These are phyloP conservation scores for Agrenia bidenticulata DNA, from an alignment of 2,888 invertebrate species.

Conservation along the genomic window DNA sequence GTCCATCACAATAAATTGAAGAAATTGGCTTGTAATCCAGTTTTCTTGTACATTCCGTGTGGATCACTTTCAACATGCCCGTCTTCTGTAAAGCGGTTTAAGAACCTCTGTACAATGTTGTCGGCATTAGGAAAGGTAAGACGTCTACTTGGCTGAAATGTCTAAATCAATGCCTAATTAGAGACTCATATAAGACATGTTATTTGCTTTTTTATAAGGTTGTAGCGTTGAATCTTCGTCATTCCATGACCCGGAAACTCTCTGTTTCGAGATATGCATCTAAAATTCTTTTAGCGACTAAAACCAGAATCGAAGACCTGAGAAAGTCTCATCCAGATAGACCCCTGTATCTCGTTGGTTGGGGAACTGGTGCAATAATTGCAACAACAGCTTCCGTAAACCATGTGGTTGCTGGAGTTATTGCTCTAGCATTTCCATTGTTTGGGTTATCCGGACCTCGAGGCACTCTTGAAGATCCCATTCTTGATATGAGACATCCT, in stretches of 20 bases:
- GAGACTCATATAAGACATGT: background rate
- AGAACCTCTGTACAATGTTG: constrained; percentile 37
- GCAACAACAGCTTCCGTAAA: constrained; percentile 62
- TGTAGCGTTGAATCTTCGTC: background rate
- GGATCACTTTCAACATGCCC: constrained; percentile 55
- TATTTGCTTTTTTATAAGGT: constrained; percentile 9
- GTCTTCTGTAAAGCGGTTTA: constrained; percentile 29
- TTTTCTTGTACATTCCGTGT: constrained; percentile 67
- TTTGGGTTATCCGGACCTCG: constrained; percentile 71
- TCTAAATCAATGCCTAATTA: too few species aligned
- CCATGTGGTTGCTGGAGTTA: constrained; percentile 66
- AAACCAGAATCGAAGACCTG: constrained; percentile 71
- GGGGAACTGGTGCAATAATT: constrained; percentile 72
- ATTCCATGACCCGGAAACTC: constrained; percentile 22
- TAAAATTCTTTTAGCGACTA: constrained; percentile 65
- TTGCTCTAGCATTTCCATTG: constrained; percentile 77
- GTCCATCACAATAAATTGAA: constrained; percentile 66
- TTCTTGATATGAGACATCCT: constrained; percentile 71
- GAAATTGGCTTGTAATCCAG: constrained; percentile 69
- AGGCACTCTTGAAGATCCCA: constrained; percentile 73
- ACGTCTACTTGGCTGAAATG: too few species aligned
- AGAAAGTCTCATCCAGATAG: constrained; percentile 67
- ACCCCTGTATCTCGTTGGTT: constrained; percentile 74
- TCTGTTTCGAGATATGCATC: constrained; percentile 56
- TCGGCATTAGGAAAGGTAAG: constrained; percentile 45